A percentile compares a stretch with the other conserved stretches of the same genome.
These are phyloP conservation scores for Notospermus geniculatus DNA, from an alignment of 1,140 invertebrate species.

Conservation along the genomic window DNA sequence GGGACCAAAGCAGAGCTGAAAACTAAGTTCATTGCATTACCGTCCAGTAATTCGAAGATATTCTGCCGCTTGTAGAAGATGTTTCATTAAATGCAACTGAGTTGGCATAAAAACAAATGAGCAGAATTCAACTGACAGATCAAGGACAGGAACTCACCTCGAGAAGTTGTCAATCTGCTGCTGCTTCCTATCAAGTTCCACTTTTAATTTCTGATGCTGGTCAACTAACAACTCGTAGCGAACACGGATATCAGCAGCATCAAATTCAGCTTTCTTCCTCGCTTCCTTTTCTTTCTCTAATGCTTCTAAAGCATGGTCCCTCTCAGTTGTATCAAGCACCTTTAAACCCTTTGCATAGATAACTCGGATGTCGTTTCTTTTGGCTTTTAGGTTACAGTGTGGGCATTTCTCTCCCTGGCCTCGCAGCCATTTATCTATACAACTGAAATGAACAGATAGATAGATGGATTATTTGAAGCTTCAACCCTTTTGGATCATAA, in stretches of 20 bases:
- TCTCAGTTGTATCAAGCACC: slow-evolving; percentile 66
- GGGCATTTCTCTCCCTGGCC: slow-evolving; percentile 67
- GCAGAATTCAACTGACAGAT: neutral
- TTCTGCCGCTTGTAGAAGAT: neutral
- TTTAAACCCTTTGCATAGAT: slow-evolving; percentile 67
- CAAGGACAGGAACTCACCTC: slow-evolving; percentile 22
- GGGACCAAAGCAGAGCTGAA: too few relatives aligned
- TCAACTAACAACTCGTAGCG: slow-evolving; percentile 40
- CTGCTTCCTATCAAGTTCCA: slow-evolving; percentile 45
- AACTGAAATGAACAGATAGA: slow-evolving; percentile 54
- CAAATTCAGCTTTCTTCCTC: slow-evolving; percentile 56
- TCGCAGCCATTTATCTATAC: slow-evolving; percentile 78
- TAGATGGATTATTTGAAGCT: neutral
- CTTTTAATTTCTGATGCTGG: slow-evolving; percentile 44
- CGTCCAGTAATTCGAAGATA: neutral
- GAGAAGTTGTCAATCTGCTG: slow-evolving; percentile 16
- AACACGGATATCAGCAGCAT: slow-evolving; percentile 56
- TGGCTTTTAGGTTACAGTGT: slow-evolving; percentile 79
- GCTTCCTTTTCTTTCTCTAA: slow-evolving; percentile 58
- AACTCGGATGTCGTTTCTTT: slow-evolving; percentile 70
- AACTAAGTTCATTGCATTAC: neutral
- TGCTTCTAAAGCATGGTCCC: slow-evolving; percentile 60
- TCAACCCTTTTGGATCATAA: neutral
- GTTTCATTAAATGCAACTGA: neutral
- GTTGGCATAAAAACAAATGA: neutral